phyloP scores from a whole-genome alignment of 2,113 vertebrate genomes.

The Cynopterus brachyotis region DNA sequence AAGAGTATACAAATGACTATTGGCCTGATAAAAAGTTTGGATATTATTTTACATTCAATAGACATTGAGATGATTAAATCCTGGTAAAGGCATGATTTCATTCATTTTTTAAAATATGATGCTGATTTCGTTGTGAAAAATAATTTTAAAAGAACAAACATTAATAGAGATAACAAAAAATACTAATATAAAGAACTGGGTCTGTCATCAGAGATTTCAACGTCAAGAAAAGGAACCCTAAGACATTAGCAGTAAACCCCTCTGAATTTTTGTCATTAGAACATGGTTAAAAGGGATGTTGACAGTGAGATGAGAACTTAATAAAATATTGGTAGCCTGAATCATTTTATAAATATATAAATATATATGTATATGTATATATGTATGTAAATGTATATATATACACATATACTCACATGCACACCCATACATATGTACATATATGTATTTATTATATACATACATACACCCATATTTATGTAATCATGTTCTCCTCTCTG shows the following conservation, averaged over 20 bases:
- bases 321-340: neutral
- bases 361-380: neutral
- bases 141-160: neutral
- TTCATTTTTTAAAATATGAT: neutral
- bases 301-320: neutral
- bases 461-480: neutral
- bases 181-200: neutral
- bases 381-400: neutral
- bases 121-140: neutral
- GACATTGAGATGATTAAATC: neutral
- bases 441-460: too few relatives aligned
- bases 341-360: too few relatives aligned
- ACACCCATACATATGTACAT: too few relatives aligned
- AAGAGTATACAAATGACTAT: neutral
- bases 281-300: neutral
- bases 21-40: neutral
- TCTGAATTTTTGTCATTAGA: neutral
- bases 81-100: neutral
- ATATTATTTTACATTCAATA: neutral
- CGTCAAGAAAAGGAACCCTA: neutral
- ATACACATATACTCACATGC: neutral
- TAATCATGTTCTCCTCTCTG: neutral
- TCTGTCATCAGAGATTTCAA: neutral
- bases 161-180: neutral
- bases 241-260: neutral